Evolutionary conservation across 2,113 vertebrate genomes (phyloP).

Genomic region (Equus przewalskii): DNA sequence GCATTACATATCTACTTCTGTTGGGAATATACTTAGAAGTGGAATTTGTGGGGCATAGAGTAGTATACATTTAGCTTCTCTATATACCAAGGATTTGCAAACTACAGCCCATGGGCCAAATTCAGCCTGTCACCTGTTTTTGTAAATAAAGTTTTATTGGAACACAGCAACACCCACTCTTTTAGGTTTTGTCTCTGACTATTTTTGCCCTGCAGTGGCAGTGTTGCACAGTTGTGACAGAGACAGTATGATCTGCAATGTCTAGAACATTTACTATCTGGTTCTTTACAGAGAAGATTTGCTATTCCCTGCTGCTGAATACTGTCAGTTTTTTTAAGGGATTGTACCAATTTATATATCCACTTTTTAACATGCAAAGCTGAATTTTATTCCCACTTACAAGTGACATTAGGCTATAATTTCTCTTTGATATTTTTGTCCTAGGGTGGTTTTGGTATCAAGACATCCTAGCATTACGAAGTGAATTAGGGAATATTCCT

Average conservation of each 20-base stretch:
- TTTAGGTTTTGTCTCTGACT: background rate
- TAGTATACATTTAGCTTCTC: too few relatives aligned
- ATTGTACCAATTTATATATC: background rate
- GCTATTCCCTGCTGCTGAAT: background rate
- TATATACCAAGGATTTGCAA: too few relatives aligned
- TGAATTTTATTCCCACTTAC: background rate
- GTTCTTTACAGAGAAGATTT: background rate
- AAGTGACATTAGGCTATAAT: background rate
- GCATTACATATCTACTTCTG: too few relatives aligned
- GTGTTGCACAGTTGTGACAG: background rate
- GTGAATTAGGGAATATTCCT: background rate
- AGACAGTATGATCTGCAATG: background rate
- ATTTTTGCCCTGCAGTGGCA: background rate
- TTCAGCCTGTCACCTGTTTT: background rate
- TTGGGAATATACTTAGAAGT: too few relatives aligned
- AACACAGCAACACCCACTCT: background rate
- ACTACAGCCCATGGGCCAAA: too few relatives aligned
- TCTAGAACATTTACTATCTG: background rate
- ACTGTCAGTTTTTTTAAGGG: background rate
- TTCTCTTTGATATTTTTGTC: background rate
- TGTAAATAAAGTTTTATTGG: conserved; percentile 23
- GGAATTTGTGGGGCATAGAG: too few relatives aligned
- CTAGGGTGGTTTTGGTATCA: background rate
- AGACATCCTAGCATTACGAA: background rate
- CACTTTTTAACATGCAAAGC: background rate